Evolutionary conservation across 2,113 vertebrate species (phyloP).

Genomic region (Lepisosteus oculatus): DNA sequence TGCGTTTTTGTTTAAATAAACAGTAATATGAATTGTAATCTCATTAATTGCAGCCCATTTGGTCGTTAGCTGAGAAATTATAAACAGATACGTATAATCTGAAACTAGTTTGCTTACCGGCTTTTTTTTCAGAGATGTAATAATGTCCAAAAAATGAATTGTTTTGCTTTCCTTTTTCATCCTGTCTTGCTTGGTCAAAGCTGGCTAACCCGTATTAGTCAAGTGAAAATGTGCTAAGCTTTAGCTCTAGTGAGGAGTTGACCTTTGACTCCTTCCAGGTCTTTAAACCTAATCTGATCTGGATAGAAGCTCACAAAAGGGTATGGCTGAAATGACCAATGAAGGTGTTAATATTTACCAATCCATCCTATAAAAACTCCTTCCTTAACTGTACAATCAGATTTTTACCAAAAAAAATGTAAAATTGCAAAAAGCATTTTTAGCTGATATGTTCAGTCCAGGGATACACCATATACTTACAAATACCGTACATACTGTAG

Average conservation of each 20-base stretch:
- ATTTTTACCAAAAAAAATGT: neutral
- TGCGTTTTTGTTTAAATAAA: too few species aligned
- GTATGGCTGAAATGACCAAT: conserved; percentile 54
- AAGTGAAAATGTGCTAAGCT: conserved; percentile 49
- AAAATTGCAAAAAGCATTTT: too few species aligned
- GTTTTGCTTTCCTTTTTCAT: conserved; percentile 61
- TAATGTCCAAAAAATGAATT: conserved; percentile 56
- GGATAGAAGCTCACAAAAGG: conserved; percentile 63
- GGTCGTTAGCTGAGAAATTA: neutral
- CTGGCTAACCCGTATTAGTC: conserved; percentile 33
- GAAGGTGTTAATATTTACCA: conserved; percentile 68
- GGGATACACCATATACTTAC: too few species aligned
- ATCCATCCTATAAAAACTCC: neutral
- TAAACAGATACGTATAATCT: neutral
- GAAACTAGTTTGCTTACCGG: conserved; percentile 54
- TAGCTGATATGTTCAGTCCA: too few species aligned
- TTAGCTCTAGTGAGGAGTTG: conserved; percentile 53
- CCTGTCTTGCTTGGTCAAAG: conserved; percentile 35
- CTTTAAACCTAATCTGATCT: conserved; percentile 81
- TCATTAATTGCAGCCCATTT: neutral
- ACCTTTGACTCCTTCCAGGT: conserved; percentile 84
- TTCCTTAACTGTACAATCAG: neutral
- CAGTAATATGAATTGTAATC: neutral
- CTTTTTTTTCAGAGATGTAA: conserved; percentile 62
- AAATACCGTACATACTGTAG: too few species aligned